Base-by-base conservation (phyloP, 2,797 vertebrate species). In the Ctenochaetus hawaiiensis region DNA sequence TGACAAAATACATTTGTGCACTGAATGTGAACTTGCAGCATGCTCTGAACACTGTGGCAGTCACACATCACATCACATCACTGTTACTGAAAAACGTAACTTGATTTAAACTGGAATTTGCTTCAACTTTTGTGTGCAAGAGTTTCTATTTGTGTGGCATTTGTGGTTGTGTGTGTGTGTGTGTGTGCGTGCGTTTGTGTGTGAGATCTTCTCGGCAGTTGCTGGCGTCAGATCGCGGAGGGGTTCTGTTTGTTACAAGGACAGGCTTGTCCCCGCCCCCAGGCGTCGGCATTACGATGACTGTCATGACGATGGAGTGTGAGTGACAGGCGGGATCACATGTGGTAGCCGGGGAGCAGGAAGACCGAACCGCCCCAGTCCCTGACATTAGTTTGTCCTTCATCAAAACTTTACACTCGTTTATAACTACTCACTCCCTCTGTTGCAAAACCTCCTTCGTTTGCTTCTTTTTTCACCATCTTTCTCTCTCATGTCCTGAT, bases 371-470 rank as follows among this genome's bases (percentile, higher is more conserved):
- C 72, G 94, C 94, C 94, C 88, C 91, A 95, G 92, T 94, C 93
- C 87, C 85, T 96, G 95, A 96, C 95, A 96, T 96, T 96, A 95
- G 90, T 94, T 93, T 94, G 95, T 95, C 95, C 95, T 96, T 96
- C 94, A 95, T 95, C 91, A 92, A 93, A 95, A 94, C 94, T 95
- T 94, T 93, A 87, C 88, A 91, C 84, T 93, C 82, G 67, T 91
- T 91, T 84, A 87, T 63, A 90, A 81, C 80, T 91, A 77, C 87
- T 89, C 81, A 80, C 87, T 90, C 80, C 34, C 79, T 79, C 80
- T 78, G 30, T 81, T 80, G 72, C 75, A 85, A 86, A 87, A 86
- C 75, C 72, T 73, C 84, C 71, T 71, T 74, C 74, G 26, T 81
- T 83, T 75, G 62, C 60, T 70, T 71, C 53, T 73, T 85, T 53